phyloP scores from a whole-genome alignment of 2,888 invertebrate species.

The Tridacna gigas region DNA sequence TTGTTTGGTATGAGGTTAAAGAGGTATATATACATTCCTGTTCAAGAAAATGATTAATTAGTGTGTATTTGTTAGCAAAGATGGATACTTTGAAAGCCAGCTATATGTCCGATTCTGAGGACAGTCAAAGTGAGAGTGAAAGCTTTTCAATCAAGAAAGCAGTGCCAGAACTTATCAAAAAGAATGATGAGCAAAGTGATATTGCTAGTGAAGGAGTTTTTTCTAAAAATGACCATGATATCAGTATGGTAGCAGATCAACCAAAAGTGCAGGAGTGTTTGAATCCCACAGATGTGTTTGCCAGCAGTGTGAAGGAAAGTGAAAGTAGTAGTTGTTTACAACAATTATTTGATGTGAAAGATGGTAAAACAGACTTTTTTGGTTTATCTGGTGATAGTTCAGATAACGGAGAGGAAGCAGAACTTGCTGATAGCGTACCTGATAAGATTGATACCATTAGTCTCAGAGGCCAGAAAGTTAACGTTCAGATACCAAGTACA shows the following conservation, averaged over 20 bases:
- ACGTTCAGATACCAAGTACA: conserved; percentile 54
- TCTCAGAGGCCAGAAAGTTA: conserved; percentile 22
- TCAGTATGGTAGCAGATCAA: no score
- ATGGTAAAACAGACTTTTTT: background rate
- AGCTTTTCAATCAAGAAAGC: background rate
- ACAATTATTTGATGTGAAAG: background rate
- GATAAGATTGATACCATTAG: conserved; percentile 16
- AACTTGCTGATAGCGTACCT: background rate
- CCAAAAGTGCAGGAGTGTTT: no score
- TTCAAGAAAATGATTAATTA: no score
- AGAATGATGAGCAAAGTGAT: background rate
- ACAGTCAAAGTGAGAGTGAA: background rate
- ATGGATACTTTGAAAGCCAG: conserved; percentile 12
- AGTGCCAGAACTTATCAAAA: background rate
- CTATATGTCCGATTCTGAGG: conserved; percentile 17
- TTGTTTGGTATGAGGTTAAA: no score
- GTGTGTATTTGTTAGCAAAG: background rate
- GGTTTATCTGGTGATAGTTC: conserved; percentile 2
- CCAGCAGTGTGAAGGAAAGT: background rate
- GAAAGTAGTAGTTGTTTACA: background rate
- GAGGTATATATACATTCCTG: no score
- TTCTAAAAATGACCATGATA: no score
- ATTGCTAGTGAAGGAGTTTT: no score
- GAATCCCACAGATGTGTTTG: no score
- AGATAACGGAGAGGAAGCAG: background rate